Percentiles rank a stretch among this genome's conserved stretches.
These are phyloP conservation scores for Ammospiza nelsoni DNA, from an alignment of 2,113 vertebrate species.

Conservation along the genomic window DNA sequence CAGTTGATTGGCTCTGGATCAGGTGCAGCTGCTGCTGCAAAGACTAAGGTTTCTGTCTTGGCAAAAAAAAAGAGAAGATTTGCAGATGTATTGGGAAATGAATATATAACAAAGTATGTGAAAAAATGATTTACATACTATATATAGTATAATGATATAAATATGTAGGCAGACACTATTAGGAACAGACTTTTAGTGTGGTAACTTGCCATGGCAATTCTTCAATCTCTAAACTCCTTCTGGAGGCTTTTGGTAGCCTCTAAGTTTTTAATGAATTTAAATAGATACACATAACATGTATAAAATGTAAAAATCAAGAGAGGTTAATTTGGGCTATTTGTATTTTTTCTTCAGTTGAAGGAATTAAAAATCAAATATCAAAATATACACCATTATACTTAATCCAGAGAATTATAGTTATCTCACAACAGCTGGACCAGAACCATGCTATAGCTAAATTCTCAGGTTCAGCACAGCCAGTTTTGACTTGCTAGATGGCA, in stretches of 20 bases:
- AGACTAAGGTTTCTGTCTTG: not conserved
- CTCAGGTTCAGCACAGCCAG: not conserved
- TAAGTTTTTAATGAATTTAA: not conserved
- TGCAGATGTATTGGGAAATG: not conserved
- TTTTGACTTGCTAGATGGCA: not conserved
- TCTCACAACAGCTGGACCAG: not conserved
- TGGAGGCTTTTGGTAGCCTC: not conserved
- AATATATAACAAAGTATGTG: not conserved
- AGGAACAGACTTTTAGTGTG: not conserved
- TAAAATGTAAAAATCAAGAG: not conserved
- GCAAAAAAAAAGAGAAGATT: not conserved
- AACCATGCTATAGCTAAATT: not conserved
- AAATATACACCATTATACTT: not conserved
- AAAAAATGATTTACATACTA: not conserved
- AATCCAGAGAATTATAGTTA: not conserved
- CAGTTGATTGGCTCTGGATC: not conserved
- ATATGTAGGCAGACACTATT: not conserved
- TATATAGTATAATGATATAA: not conserved
- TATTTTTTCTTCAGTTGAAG: not conserved
- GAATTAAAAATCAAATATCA: not conserved
- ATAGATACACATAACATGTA: not conserved
- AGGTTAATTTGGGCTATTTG: not conserved
- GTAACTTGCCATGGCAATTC: not conserved
- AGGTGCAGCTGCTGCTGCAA: not conserved
- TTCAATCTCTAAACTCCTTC: not conserved